Conservation (phyloP, 2,797 vertebrate species). For the Pseudochirops corinnae region DNA sequence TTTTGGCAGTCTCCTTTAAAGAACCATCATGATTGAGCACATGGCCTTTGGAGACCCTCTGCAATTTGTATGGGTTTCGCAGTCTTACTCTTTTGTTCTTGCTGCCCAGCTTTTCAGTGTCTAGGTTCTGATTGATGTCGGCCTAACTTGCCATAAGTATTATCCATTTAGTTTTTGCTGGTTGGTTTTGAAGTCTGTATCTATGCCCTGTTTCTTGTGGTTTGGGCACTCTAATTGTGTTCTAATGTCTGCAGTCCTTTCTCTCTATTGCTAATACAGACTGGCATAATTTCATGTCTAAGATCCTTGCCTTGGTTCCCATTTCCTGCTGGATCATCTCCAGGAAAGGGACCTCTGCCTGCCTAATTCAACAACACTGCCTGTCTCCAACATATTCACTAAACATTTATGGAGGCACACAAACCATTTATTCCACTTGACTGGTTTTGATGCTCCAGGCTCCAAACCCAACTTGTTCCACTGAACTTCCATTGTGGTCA, state of each 20-base stretch:
- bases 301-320: neutral
- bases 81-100: neutral
- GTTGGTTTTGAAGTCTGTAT: neutral
- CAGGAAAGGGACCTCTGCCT: neutral
- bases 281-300: neutral
- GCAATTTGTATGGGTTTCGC: neutral
- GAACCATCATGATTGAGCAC: neutral
- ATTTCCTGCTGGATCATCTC: neutral
- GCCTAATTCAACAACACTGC: neutral
- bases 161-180: neutral
- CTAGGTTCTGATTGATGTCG: neutral
- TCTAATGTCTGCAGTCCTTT: neutral
- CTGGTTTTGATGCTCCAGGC: neutral
- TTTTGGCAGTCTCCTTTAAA: neutral
- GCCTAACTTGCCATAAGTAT: neutral
- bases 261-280: neutral
- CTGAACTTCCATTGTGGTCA: neutral
- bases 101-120: neutral
- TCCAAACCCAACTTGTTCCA: neutral
- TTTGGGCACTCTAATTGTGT: neutral
- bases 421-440: neutral
- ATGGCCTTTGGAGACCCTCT: neutral
- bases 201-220: neutral
- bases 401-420: neutral
- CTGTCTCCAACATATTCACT: neutral